Base-by-base conservation (phyloP, 2,797 vertebrate genomes). In the Eulemur rubriventer region DNA sequence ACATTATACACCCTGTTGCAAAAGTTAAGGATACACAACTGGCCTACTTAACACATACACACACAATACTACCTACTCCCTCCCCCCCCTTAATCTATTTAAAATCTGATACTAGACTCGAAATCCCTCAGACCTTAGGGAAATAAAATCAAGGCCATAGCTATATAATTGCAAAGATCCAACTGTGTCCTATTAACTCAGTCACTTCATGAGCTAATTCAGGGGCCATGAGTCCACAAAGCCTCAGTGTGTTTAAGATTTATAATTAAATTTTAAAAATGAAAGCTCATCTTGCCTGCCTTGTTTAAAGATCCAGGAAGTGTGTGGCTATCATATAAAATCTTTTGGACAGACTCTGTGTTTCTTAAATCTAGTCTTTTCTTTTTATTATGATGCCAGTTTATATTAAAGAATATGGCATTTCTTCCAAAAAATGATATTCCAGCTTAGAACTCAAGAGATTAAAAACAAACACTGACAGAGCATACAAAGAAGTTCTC, bases 71-170 rank as follows among this genome's bases (percentile, higher is more conserved):
- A 43, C 38, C 17, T 20, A 81, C 17, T 28, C 18, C 26, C 6
- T 10, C 70, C 2, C 52, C 11, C 24, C 24, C 16, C 10, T 93
- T 89, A 79, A 50, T 95, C 61, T 91, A 65, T 82, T 97, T 96
- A 86, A 95, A 96, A 79, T 95, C 11, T 97, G 78, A 83, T 83
- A 50, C 22, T 85, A 92, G 13, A 38, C 16, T 96, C 33, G 88
- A 95, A 88, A 76, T 89, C 38, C 20, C n/a, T 87, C 30, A 90
- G 38, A 57, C 67, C 7, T 95, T 79, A 79, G 57, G 63, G 88
- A 97, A 96, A 96, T 97, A 97, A 97, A 95, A 82, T 16, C 63
- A 91, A 86, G 67, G 35, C 48, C 61, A 73, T 35, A 50, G 48
- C 6, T 89, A 55, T 72, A 82, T 96, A 92, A 97, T 88, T 96